These are phyloP conservation scores for Drosophila robusta DNA, from an alignment of 2,888 invertebrate species.

Conservation along the genomic window DNA sequence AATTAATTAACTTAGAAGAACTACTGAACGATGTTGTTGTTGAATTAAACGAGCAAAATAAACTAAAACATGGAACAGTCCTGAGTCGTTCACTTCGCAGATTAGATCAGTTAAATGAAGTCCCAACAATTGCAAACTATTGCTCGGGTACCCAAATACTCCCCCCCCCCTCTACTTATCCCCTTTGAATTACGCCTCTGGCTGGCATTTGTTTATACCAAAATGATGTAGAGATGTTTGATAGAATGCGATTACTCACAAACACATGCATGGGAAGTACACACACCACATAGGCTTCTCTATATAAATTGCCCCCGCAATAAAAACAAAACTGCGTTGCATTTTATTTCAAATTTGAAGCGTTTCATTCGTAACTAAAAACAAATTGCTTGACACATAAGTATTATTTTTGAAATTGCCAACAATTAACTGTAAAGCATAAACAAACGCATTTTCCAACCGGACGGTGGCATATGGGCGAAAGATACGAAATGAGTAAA, in stretches of 20 bases:
- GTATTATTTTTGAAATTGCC: conserved; percentile 7
- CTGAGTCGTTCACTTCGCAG: background rate
- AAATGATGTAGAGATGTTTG: conserved; percentile 23
- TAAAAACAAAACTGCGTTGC: conserved; percentile 35
- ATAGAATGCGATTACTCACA: conserved; percentile 30
- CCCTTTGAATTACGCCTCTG: conserved; percentile 7
- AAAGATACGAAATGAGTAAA: conserved; percentile 34
- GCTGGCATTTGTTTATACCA: conserved; percentile 10
- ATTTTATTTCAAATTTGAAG: conserved; percentile 22
- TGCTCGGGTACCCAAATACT: background rate
- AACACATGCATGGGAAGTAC: background rate
- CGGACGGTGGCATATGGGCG: conserved; percentile 21
- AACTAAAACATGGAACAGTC: background rate
- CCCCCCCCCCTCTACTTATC: background rate
- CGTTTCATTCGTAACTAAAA: conserved; percentile 12
- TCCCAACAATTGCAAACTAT: background rate
- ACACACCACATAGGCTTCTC: background rate
- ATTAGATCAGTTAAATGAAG: background rate
- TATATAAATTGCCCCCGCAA: conserved; percentile 1
- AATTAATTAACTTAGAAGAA: background rate
- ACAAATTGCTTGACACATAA: conserved; percentile 3
- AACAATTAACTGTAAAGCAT: conserved; percentile 10
- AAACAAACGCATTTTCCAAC: background rate
- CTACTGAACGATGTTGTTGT: background rate
- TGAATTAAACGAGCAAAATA: background rate